phyloP scores from a whole-genome alignment of 37 sponge, comb jelly and placozoan species.

The Chondrilla cf. caribensis region DNA sequence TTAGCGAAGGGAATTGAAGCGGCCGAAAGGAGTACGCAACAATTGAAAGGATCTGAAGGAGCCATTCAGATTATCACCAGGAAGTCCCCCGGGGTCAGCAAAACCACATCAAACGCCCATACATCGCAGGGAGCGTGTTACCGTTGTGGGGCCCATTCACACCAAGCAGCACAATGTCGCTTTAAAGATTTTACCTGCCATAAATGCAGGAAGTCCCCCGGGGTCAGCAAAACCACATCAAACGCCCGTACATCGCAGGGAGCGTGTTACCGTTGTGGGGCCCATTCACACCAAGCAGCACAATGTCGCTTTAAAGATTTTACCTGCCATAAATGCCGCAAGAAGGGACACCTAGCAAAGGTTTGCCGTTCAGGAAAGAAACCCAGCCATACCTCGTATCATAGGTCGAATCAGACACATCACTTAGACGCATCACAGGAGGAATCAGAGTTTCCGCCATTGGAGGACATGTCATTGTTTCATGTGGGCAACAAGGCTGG shows the following conservation, averaged over 20 bases:
- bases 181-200: not conserved
- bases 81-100: not conserved
- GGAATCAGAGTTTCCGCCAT: no score
- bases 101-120: not conserved
- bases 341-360: constrained; percentile 28
- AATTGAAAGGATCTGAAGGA: not conserved
- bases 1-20: not conserved
- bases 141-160: constrained; percentile 11
- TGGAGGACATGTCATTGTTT: not conserved
- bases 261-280: constrained; percentile 25
- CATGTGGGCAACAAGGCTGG: not conserved
- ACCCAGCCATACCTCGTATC: not conserved
- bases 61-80: not conserved
- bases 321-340: constrained; percentile 9
- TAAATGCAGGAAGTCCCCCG: not conserved
- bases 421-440: no score
- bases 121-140: not conserved
- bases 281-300: not conserved
- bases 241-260: not conserved
- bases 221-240: not conserved
- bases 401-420: no score
- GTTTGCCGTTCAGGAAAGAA: not conserved
- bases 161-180: not conserved
- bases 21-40: not conserved
- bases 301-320: not conserved